Conservation (phyloP, 2,113 vertebrate species). For the Sinocyclocheilus grahami region DNA sequence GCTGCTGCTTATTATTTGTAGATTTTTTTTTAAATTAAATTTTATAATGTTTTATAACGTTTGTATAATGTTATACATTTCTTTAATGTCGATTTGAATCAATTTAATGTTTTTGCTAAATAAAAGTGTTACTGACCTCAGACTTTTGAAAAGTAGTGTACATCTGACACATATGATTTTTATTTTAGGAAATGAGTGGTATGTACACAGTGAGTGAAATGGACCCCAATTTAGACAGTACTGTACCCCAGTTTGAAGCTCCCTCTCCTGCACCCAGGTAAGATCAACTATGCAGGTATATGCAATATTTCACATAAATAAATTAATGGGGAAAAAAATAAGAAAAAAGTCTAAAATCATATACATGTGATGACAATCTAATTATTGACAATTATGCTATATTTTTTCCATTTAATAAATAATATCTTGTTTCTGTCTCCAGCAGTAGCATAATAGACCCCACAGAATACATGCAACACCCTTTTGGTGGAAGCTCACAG, state of each 20-base stretch:
- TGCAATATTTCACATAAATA: neutral
- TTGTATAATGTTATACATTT: too few relatives aligned
- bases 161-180: neutral
- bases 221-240: conserved; percentile 84
- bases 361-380: neutral
- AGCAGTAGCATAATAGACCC: conserved; percentile 93
- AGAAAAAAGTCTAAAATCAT: neutral
- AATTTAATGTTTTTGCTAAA: too few relatives aligned
- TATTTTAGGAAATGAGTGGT: conserved; percentile 90
- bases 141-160: neutral
- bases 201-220: conserved; percentile 85
- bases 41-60: too few relatives aligned
- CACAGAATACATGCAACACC: conserved; percentile 90
- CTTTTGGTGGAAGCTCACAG: conserved; percentile 90
- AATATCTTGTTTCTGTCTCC: conserved; percentile 46
- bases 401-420: neutral
- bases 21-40: too few relatives aligned
- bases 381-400: neutral
- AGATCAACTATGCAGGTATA: neutral
- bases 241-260: conserved; percentile 93
- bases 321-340: neutral
- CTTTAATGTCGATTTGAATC: too few relatives aligned
- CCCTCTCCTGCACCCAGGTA: conserved; percentile 94
- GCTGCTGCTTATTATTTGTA: too few relatives aligned
- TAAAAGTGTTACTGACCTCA: neutral